Evolutionary conservation across 2,888 invertebrate species (phyloP).

Genomic region (Apodemia zela): DNA sequence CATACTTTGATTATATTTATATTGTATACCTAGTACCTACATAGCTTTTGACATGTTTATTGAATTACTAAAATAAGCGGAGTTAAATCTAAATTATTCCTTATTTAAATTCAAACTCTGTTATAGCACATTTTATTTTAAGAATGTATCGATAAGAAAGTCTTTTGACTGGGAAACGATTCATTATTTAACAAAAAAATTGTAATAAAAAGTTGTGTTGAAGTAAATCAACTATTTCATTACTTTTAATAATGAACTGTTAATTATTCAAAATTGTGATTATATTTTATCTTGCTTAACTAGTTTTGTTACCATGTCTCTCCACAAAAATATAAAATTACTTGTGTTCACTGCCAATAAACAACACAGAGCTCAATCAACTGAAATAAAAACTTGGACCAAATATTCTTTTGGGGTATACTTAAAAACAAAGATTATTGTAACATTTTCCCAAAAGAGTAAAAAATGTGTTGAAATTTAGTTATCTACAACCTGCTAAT

Average conservation of each 20-base stretch:
- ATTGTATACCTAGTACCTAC: too few relatives aligned
- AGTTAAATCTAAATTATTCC: too few relatives aligned
- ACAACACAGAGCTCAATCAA: neutral
- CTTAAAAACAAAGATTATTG: neutral
- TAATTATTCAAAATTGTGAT: neutral
- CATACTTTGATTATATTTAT: too few relatives aligned
- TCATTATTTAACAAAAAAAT: neutral
- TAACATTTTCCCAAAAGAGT: neutral
- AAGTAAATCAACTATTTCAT: neutral
- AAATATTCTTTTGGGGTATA: neutral
- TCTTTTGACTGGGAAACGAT: too few relatives aligned
- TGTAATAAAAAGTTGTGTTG: neutral
- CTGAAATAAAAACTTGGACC: neutral
- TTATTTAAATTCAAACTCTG: too few relatives aligned
- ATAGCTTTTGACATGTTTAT: too few relatives aligned
- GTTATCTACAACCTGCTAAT: neutral
- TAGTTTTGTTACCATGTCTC: neutral
- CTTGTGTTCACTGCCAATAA: neutral
- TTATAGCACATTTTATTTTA: too few relatives aligned
- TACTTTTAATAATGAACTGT: neutral
- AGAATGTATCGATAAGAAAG: too few relatives aligned
- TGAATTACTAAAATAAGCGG: too few relatives aligned
- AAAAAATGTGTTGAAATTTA: neutral
- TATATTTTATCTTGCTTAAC: neutral
- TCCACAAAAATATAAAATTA: neutral